Evolutionary conservation across 2,888 invertebrate genomes (phyloP), one percentile per base, ranked within the genome.

Genomic region (Noctua comes): DNA sequence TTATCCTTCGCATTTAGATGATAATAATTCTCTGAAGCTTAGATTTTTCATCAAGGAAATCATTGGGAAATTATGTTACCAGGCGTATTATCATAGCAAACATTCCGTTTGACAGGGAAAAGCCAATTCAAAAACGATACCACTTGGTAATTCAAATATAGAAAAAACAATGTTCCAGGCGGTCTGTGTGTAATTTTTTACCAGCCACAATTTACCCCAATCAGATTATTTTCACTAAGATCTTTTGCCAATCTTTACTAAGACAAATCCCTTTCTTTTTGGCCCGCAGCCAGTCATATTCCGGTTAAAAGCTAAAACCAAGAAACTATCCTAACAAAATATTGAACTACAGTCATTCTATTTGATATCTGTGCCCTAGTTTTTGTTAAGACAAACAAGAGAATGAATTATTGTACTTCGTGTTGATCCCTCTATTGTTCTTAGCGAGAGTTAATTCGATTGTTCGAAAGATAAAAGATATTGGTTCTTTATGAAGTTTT

Each of bases 391-490:
- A 87, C 77, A 86, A 88, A 88, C 86, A 88, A 85, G 69, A 18
- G 54, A 68, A 84, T 87, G 87, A 88, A 84, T 88, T 87, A 88
- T 88, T 75, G 76, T 76, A 77, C 68, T 76, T 83, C 84, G 85
- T 88, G 86, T 81, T 89, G 87, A 88, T 87, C 62, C 70, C 66
- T 72, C 69, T 66, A 80, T 88, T 88, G 83, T 88, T 82, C 80
- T 86, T 76, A 40, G 51, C 40, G 54, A 48, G 70, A n/a, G 36
- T 80, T 83, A 77, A 85, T 84, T 85, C 79, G 73, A 79, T 74
- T 80, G 72, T 72, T 82, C 73, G 70, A 82, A 80, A 75, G 84
- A 86, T 86, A 80, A 88, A 86, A 82, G 79, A 82, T 84, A 84
- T 88, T 86, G 82, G 79, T 77, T 77, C 74, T 82, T 84, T 83